These are phyloP conservation scores for Falcunculus frontatus DNA, from an alignment of 2,113 vertebrate genomes.

Conservation along the genomic window DNA sequence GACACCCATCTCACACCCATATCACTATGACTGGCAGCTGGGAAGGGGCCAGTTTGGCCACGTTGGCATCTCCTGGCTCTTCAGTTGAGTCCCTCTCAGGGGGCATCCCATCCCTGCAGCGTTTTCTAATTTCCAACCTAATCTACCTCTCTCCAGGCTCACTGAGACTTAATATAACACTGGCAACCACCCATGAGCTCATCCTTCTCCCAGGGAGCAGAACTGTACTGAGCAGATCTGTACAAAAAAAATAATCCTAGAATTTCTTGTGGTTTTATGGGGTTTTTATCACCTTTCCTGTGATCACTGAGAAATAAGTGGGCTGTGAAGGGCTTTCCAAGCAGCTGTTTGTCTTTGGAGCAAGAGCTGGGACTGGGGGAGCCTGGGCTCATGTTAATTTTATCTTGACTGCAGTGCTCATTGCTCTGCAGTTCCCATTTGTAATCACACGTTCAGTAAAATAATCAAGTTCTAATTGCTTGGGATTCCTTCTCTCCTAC, in stretches of 20 bases:
- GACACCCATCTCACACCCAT: fast-evolving
- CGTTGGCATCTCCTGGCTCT: fast-evolving
- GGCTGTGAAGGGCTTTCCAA: not conserved
- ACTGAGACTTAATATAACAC: not conserved
- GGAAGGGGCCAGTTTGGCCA: not conserved
- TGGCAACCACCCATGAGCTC: not conserved
- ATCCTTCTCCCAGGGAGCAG: not conserved
- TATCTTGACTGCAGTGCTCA: not conserved
- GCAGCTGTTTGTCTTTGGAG: not conserved
- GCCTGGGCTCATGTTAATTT: not conserved
- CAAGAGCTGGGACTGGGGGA: not conserved
- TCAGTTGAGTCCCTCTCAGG: not conserved
- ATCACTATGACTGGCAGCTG: fast-evolving
- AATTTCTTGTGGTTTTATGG: not conserved
- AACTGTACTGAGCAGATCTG: not conserved
- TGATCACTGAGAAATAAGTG: not conserved
- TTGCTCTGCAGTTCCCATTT: not conserved
- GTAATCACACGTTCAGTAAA: not conserved
- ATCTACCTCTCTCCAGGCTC: not conserved
- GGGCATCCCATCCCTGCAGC: not conserved
- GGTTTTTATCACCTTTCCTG: not conserved
- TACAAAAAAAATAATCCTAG: not conserved
- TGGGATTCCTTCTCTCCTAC: slow-evolving; percentile 44
- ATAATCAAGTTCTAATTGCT: slow-evolving; percentile 15
- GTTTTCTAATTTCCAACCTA: slow-evolving; percentile 33